Evolutionary conservation across 37 sponge, comb jelly and placozoan species (phyloP), one percentile per base, ranked within the genome.

Genomic region (Ephydatia muelleri): DNA sequence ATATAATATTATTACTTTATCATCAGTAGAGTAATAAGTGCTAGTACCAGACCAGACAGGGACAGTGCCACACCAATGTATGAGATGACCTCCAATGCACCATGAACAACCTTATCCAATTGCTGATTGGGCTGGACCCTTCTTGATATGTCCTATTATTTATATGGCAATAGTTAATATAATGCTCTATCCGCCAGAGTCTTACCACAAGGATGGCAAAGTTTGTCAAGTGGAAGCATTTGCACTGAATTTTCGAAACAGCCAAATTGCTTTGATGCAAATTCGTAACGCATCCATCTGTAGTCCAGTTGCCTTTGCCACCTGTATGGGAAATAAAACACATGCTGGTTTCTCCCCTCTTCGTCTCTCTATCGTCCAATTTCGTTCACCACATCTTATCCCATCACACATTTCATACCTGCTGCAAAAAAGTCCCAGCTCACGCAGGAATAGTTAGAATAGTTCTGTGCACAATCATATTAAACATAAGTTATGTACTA

Each of bases 181-280:
- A 43, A 43, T 43, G 47, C 47, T 43, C 47, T 43, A 43, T 43
- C 47, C 47, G 47, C 47, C 47, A 43, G 47, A 43, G 8, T 82
- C 91, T 83, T 75, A 91, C 91, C 83, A 91, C 85, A 21, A 91
- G 73, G 23, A 76, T 33, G 38, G 86, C 91, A 86, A 91, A 91
- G 72, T 91, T 86, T 25, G 91, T 91, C 27, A 91, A 74, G 77
- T 91, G 91, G 65, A 57, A 47, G 78, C 91, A 91, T 5, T 70
- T 49, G 65, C 91, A 91, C 25, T 40, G 28, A 49, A 91, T 80
- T 33, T 27, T 70, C 21, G 27, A 22, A 3, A 47, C 27, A 11
- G 29, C 82, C 13, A 4, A 32, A 36, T 73, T 35, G 47, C 47
- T 43, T 43, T 43, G 47, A 43, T 43, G 47, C 36, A 68, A 38